Evolutionary conservation across 1,140 invertebrate species (phyloP).

Genomic region (Thalassaphorura encarpata): DNA sequence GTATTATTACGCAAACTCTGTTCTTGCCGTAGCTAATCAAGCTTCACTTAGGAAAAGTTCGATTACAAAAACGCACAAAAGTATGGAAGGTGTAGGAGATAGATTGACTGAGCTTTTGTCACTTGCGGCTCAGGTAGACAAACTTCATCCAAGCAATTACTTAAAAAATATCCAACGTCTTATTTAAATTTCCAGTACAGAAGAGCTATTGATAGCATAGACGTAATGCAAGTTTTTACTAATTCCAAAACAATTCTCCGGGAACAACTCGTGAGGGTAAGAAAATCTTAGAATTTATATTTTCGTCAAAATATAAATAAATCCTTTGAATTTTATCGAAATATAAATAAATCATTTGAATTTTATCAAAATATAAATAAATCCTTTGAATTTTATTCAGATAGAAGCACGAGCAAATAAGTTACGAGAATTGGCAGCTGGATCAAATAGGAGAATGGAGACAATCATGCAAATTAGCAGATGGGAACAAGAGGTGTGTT

Average conservation of each 20-base stretch:
- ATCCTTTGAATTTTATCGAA: too few species aligned
- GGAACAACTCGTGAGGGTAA: too few species aligned
- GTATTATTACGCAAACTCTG: conserved; percentile 18
- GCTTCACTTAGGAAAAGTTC: conserved; percentile 5
- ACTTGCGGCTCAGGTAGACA: too few species aligned
- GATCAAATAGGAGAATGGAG: conserved; percentile 6
- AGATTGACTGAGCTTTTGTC: too few species aligned
- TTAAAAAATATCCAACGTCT: not conserved
- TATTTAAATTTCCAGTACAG: not conserved
- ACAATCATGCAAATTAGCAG: conserved; percentile 15
- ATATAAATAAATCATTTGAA: too few species aligned
- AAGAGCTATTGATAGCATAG: not conserved
- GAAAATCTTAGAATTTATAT: too few species aligned
- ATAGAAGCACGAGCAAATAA: conserved; percentile 13
- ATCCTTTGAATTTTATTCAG: conserved; percentile 2
- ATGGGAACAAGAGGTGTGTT: conserved; percentile 25
- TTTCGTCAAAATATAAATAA: too few species aligned
- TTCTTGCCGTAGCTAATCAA: not conserved
- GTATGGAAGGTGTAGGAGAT: conserved; percentile 16
- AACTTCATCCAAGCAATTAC: too few species aligned
- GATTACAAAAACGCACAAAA: conserved; percentile 4
- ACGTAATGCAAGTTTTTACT: not conserved
- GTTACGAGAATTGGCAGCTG: conserved; percentile 9
- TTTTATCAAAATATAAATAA: too few species aligned
- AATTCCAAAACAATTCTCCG: not conserved